Evolutionary conservation across 2,113 vertebrate genomes (phyloP).

Genomic region (Odobenus rosmarus): DNA sequence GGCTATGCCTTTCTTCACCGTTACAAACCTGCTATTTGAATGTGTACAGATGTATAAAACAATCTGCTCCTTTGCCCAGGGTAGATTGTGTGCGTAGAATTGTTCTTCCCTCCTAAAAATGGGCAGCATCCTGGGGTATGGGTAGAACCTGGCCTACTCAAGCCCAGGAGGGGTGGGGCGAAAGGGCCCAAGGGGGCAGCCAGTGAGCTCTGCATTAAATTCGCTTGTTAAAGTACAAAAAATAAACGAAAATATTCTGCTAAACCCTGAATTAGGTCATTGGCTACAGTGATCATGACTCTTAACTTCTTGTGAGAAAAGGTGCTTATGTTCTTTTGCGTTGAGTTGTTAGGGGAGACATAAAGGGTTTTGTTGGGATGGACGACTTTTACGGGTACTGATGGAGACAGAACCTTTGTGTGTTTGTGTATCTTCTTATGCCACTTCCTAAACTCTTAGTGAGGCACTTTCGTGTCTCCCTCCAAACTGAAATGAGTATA

Average conservation of each 20-base stretch:
- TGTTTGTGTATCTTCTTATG: background rate
- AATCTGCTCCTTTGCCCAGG: background rate
- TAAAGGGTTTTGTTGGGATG: background rate
- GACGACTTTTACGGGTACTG: background rate
- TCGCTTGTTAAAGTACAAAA: background rate
- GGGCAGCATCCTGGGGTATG: too few relatives aligned
- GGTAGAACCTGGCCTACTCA: background rate
- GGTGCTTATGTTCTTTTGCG: background rate
- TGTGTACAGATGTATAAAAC: background rate
- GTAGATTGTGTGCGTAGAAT: background rate
- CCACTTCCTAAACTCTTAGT: background rate
- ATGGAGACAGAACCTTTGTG: background rate
- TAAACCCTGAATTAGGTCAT: background rate
- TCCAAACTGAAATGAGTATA: background rate
- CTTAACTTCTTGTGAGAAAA: background rate
- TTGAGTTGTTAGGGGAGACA: background rate
- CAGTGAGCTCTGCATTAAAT: background rate
- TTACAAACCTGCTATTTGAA: background rate
- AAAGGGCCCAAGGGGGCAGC: background rate
- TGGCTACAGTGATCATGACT: background rate
- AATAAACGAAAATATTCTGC: background rate
- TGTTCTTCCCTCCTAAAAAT: background rate
- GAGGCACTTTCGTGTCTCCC: background rate
- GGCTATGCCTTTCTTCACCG: background rate
- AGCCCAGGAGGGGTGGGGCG: background rate